phyloP scores from a whole-genome alignment of 2,797 vertebrate species.

The Myotis vivesi region DNA sequence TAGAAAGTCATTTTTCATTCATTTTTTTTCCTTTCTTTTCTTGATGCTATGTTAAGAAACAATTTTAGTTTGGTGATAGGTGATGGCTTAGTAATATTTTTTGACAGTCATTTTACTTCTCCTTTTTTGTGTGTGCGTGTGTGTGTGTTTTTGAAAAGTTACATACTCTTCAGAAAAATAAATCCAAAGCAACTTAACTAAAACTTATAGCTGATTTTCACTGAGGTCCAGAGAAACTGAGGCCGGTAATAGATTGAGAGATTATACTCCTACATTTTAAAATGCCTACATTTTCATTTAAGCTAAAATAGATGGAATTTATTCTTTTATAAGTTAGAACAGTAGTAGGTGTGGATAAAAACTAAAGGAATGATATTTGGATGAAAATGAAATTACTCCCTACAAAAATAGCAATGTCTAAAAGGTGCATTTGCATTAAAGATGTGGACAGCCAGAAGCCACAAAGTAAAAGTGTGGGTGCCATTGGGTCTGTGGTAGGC shows the following conservation, averaged over 20 bases:
- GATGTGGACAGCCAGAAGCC: constrained; percentile 62
- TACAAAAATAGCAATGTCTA: constrained; percentile 28
- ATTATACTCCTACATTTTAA: neutral
- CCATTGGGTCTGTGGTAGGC: constrained; percentile 44
- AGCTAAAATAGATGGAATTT: neutral
- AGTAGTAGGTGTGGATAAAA: neutral
- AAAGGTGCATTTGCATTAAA: constrained; percentile 63
- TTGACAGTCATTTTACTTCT: neutral
- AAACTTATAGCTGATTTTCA: neutral
- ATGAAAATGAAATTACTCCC: constrained; percentile 44
- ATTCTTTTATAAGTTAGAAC: neutral
- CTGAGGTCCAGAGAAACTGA: neutral
- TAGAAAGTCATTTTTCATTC: neutral
- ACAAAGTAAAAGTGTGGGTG: constrained; percentile 59
- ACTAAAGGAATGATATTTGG: constrained; percentile 15
- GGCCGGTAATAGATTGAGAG: neutral
- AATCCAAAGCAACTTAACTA: neutral
- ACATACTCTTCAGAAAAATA: neutral
- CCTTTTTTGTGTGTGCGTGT: neutral
- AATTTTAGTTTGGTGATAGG: neutral
- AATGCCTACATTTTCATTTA: neutral
- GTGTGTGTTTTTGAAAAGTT: neutral
- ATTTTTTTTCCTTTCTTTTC: neutral
- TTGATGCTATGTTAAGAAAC: neutral
- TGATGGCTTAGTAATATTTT: neutral